A percentile compares a stretch with the other conserved stretches of the same genome.
These are phyloP conservation scores for Carassius auratus DNA, from an alignment of 2,113 vertebrate species.

Conservation along the genomic window DNA sequence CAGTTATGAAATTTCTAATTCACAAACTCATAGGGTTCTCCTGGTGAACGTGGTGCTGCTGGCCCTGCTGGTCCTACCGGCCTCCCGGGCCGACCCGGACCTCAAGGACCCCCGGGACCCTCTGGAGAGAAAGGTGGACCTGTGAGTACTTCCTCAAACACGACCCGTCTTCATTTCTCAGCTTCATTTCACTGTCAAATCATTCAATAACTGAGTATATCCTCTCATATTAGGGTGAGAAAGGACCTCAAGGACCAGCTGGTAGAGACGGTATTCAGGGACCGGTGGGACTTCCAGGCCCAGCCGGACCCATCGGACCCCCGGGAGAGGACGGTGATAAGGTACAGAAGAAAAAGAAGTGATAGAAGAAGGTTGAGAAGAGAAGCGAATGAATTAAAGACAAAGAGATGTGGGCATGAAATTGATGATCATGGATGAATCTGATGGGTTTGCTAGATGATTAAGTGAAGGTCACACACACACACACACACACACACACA, in stretches of 20 bases:
- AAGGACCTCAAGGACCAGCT: conserved; percentile 95
- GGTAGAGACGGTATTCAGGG: conserved; percentile 97
- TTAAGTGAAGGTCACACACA: conserved; percentile 1
- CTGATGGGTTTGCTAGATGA: background rate
- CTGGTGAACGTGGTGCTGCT: conserved; percentile 90
- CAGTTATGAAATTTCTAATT: conserved; percentile 12
- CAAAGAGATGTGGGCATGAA: background rate
- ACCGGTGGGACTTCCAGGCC: conserved; percentile 93
- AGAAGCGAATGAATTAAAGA: conserved; percentile 1
- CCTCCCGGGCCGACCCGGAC: conserved; percentile 90
- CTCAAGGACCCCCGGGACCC: conserved; percentile 92
- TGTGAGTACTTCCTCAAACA: conserved; percentile 75
- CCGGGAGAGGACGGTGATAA: conserved; percentile 98
- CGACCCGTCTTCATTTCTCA: background rate
- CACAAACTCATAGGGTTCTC: conserved; percentile 83
- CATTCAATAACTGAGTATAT: no score
- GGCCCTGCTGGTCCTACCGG: conserved; percentile 93
- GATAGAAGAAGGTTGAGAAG: conserved; percentile 7
- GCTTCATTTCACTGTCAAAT: background rate
- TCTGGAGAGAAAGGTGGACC: conserved; percentile 95
- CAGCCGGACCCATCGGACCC: conserved; percentile 92
- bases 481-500: background rate
- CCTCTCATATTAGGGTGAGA: conserved; percentile 84
- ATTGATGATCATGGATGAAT: background rate
- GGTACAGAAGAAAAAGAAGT: conserved; percentile 68